phyloP scores from a whole-genome alignment of 2,797 vertebrate genomes.

The Gymnopithys bicolor region DNA sequence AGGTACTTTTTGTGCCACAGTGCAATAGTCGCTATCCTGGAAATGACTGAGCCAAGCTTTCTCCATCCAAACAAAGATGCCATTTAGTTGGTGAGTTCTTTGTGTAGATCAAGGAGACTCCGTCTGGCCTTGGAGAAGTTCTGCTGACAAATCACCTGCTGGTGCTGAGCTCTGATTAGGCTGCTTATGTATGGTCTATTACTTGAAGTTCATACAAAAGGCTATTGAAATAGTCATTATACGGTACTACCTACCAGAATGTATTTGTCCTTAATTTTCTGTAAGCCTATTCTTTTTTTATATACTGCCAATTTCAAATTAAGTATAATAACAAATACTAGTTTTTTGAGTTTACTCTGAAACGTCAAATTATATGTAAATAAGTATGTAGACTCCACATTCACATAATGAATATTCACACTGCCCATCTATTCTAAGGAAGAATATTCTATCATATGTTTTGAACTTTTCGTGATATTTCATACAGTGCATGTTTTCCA shows the following conservation, averaged over 20 bases:
- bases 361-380: background rate
- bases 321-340: background rate
- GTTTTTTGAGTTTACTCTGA: background rate
- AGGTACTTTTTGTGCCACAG: rapidly evolving
- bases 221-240: background rate
- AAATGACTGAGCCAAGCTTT: background rate
- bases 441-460: background rate
- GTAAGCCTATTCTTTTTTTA: background rate
- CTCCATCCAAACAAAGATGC: background rate
- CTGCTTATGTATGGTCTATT: background rate
- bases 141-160: background rate
- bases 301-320: background rate
- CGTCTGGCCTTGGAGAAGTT: background rate
- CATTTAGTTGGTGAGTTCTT: background rate
- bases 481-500: background rate
- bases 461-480: background rate
- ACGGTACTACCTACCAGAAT: background rate
- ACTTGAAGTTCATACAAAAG: background rate
- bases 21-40: background rate
- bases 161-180: background rate
- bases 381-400: background rate
- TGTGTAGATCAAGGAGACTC: background rate
- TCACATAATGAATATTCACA: background rate
- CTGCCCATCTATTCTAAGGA: background rate
- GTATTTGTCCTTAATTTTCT: background rate